A percentile compares a stretch with the other conserved stretches of the same genome.
phyloP scores from a whole-genome alignment of 2,888 invertebrate species.

The Pemphredon lugubris region DNA sequence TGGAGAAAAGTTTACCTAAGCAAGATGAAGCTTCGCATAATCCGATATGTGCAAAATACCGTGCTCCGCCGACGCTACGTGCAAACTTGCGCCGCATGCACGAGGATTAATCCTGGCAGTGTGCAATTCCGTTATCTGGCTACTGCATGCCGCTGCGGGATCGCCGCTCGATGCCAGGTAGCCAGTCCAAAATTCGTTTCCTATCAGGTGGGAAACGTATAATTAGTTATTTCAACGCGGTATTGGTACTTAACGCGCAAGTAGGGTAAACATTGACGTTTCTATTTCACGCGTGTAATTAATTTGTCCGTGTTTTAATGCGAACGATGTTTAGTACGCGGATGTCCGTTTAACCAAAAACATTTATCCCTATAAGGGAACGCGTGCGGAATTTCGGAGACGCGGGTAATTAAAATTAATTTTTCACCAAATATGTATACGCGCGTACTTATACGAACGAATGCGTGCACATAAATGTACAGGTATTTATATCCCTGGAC shows the following conservation, averaged over 20 bases:
- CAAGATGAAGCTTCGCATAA: conserved; percentile 75
- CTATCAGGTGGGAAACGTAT: conserved; percentile 69
- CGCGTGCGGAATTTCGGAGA: no score
- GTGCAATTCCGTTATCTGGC: conserved; percentile 85
- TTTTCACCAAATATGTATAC: no score
- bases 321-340: no score
- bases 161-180: conserved; percentile 83
- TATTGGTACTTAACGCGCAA: background rate
- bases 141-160: conserved; percentile 85
- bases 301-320: no score
- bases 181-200: conserved; percentile 88
- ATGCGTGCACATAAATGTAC: no score
- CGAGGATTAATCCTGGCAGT: conserved; percentile 84
- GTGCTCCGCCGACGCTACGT: conserved; percentile 80
- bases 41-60: conserved; percentile 78
- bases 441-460: no score
- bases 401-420: no score
- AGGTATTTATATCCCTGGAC: no score
- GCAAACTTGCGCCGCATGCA: conserved; percentile 82
- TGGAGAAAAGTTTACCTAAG: conserved; percentile 75
- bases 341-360: no score
- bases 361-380: no score
- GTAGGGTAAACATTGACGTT: background rate
- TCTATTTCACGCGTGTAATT: background rate
- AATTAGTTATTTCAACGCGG: background rate